Evolutionary conservation across 2,888 invertebrate species (phyloP).

Genomic region (Drosophila aldrichi): DNA sequence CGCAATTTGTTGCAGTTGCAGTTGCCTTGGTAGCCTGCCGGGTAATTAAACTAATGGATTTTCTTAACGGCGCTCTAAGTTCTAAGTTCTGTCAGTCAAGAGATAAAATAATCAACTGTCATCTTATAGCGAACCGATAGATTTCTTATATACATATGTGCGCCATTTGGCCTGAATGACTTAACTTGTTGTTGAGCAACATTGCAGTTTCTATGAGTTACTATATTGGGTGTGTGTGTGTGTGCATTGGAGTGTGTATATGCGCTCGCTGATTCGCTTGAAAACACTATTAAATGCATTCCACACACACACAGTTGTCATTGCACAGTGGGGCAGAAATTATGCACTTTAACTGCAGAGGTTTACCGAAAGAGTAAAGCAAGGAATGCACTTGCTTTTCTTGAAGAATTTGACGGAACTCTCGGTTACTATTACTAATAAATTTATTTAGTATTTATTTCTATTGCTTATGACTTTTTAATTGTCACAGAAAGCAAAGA

Average conservation of each 20-base stretch:
- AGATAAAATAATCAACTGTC: slow-evolving; percentile 27
- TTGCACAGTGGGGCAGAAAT: slow-evolving; percentile 16
- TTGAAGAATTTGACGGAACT: not conserved
- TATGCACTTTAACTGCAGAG: not conserved
- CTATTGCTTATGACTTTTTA: too few relatives aligned
- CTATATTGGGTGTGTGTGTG: not conserved
- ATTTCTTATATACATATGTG: slow-evolving; percentile 3
- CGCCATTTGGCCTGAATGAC: slow-evolving; percentile 47
- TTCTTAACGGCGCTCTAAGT: slow-evolving; percentile 35
- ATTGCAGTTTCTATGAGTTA: not conserved
- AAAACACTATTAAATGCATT: slow-evolving; percentile 59
- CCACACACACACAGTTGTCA: slow-evolving; percentile 41
- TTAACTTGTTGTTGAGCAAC: slow-evolving; percentile 43
- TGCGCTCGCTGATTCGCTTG: slow-evolving; percentile 3
- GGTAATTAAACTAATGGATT: slow-evolving; percentile 76
- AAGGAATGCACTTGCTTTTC: too few relatives aligned
- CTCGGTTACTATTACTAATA: too few relatives aligned
- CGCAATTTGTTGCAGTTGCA: slow-evolving; percentile 68
- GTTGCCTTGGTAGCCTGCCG: slow-evolving; percentile 25
- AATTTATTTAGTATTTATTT: too few relatives aligned
- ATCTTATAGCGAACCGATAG: slow-evolving; percentile 11
- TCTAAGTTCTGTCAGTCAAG: slow-evolving; percentile 19
- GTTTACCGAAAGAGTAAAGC: not conserved
- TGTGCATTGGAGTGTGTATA: not conserved
- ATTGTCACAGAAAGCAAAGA: too few relatives aligned